Conservation (phyloP, 2,797 vertebrate genomes). For the Brachyrhaphis roseni region DNA sequence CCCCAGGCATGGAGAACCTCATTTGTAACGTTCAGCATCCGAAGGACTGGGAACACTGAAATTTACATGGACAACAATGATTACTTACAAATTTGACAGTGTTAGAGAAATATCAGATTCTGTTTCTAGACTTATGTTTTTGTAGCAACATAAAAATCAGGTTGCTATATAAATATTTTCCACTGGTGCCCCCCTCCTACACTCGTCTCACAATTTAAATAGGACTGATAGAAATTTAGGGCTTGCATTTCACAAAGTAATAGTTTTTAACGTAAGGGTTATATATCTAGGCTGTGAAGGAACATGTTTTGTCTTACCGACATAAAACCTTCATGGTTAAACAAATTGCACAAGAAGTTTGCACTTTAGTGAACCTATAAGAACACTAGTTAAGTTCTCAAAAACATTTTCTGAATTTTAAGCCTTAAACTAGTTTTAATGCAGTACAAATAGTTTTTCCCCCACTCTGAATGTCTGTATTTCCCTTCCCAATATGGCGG, state of each 20-base stretch:
- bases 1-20: conserved; percentile 11
- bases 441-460: neutral
- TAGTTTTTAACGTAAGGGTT: neutral
- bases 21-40: conserved; percentile 14
- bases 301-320: neutral
- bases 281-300: neutral
- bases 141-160: neutral
- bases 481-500: neutral
- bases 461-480: neutral
- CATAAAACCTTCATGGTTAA: neutral
- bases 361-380: neutral
- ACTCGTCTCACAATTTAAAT: neutral
- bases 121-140: neutral
- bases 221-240: neutral
- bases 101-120: neutral
- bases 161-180: too few species aligned
- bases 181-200: too few species aligned
- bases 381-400: neutral
- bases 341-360: neutral
- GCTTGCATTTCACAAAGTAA: neutral
- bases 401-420: neutral
- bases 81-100: neutral
- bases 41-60: conserved; percentile 20
- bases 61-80: neutral
- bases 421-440: neutral